phyloP scores from a whole-genome alignment of 2,113 vertebrate genomes.

The Lasiurus borealis region DNA sequence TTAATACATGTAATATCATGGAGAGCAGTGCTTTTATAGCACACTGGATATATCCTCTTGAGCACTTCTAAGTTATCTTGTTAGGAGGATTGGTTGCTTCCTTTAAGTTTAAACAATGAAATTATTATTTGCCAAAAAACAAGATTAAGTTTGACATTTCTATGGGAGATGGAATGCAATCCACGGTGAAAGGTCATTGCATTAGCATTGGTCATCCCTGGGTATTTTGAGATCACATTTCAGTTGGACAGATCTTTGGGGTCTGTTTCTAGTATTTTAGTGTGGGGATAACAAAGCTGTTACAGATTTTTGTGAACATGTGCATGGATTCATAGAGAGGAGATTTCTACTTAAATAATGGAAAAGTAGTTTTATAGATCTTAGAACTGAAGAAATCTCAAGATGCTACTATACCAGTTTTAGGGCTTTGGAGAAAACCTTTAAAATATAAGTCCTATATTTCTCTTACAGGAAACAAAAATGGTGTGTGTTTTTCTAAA shows the following conservation, averaged over 20 bases:
- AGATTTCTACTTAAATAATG: neutral
- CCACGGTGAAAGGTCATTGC: neutral
- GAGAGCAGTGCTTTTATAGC: neutral
- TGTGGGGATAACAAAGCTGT: neutral
- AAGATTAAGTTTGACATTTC: neutral
- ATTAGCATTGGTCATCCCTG: neutral
- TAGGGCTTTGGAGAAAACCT: neutral
- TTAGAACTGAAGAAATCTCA: neutral
- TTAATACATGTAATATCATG: neutral
- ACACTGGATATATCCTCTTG: neutral
- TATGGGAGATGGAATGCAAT: neutral
- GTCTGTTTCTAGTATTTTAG: neutral
- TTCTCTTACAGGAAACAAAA: neutral
- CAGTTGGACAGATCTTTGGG: neutral
- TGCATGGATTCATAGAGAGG: neutral
- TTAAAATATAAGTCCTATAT: neutral
- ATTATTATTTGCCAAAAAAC: neutral
- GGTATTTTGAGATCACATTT: neutral
- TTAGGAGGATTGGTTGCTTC: neutral
- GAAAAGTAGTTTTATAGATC: constrained; percentile 25
- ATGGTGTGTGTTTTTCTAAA: neutral
- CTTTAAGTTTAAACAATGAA: neutral
- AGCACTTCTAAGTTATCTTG: neutral
- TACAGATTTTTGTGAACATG: neutral
- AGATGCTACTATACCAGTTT: neutral